Base-by-base conservation (phyloP, 1,140 invertebrate genomes). In the Belonocnema kinseyi region DNA sequence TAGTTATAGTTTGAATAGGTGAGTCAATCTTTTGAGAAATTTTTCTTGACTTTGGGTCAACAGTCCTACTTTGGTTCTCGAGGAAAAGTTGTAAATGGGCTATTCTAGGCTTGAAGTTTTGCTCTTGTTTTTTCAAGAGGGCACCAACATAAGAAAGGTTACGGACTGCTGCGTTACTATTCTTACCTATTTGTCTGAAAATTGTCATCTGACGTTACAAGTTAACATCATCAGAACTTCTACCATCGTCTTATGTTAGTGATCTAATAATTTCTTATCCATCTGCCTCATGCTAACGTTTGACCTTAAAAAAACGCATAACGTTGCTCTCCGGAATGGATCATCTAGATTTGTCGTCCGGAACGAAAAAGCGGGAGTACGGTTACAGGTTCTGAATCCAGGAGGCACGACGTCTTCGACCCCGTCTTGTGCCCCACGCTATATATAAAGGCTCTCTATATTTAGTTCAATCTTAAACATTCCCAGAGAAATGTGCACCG, bases 401-500 rank as follows among this genome's bases (percentile, higher is more conserved):
- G 58, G 58, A 66, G 61, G 21, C 61, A n/a, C 61, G 13, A 61
- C 58, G 14, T 33, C 33, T 61, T 21, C 21, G 61, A 66, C 61
- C 16, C 26, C 40, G 61, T 26, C 61, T 66, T 40, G 12, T 8
- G 21, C 26, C 21, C 58, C 26, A 66, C 13, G 26, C 26, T 66
- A 66, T 66, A 40, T 66, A 40, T 66, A 66, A 40, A 40, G 46
- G 26, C 61, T 16, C 40, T 16, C 21, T 66, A 66, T 66, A 66
- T 66, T 66, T 66, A 66, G 61, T 66, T 7, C 33, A 66, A 66
- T 66, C 61, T 40, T 66, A 33, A 61, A 66, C 58, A 66, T 66
- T 66, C 21, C 33, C 58, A 66, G 26, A 26, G 21, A 66, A 66
- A 66, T 33, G 33, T 66, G 61, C 61, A 66, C 61, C 61, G 61